phyloP scores from a whole-genome alignment of 2,888 invertebrate genomes.

The Venusia cambrica region DNA sequence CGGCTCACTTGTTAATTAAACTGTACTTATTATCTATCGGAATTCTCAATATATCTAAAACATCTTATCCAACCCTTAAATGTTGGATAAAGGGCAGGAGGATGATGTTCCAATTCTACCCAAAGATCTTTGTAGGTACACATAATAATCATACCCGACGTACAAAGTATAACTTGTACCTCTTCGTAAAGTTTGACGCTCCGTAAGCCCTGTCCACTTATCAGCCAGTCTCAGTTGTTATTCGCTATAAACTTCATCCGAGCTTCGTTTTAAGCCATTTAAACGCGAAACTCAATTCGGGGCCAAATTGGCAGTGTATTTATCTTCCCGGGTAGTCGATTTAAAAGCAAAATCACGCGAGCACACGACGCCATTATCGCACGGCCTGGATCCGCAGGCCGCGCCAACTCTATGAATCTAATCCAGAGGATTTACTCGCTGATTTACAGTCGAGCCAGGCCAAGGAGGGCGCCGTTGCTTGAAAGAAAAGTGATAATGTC shows the following conservation, averaged over 20 bases:
- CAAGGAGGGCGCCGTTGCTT: constrained; percentile 70
- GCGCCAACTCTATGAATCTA: constrained; percentile 80
- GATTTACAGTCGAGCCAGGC: constrained; percentile 77
- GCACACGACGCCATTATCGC: constrained; percentile 78
- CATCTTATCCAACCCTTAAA: too few species aligned
- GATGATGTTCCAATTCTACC: too few species aligned
- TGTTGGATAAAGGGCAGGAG: too few species aligned
- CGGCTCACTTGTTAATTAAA: too few species aligned
- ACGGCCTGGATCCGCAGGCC: constrained; percentile 70
- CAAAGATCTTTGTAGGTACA: too few species aligned
- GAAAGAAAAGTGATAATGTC: constrained; percentile 86
- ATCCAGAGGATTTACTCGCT: constrained; percentile 80
- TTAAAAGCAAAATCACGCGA: constrained; percentile 80
- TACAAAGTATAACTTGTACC: constrained; percentile 1
- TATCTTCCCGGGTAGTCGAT: constrained; percentile 74
- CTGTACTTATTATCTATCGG: too few species aligned
- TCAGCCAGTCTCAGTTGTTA: constrained; percentile 62
- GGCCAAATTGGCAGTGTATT: constrained; percentile 72
- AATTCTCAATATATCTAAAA: too few species aligned
- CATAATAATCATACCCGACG: neutral
- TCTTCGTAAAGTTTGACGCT: constrained; percentile 14
- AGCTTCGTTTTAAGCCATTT: constrained; percentile 63
- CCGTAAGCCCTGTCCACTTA: constrained; percentile 51
- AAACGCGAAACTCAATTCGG: constrained; percentile 61
- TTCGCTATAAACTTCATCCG: constrained; percentile 58